Percentiles rank a stretch among this genome's conserved stretches.
phyloP scores from a whole-genome alignment of 2,113 vertebrate species.

The Laticauda laticaudata region DNA sequence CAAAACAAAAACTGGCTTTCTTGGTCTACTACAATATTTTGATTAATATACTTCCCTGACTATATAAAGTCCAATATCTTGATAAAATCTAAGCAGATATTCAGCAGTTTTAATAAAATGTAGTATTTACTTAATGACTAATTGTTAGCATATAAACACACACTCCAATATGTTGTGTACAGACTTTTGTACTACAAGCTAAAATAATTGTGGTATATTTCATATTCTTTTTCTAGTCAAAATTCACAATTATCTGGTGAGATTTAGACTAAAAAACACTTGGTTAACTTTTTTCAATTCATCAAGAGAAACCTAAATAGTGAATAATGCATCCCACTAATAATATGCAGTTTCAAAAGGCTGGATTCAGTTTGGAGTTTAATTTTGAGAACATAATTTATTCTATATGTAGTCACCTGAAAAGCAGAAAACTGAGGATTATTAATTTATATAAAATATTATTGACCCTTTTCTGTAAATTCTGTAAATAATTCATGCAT shows the following conservation, averaged over 20 bases:
- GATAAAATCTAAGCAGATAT: neutral
- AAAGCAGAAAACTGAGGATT: neutral
- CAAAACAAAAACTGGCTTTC: neutral
- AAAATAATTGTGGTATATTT: neutral
- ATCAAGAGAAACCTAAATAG: neutral
- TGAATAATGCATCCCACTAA: neutral
- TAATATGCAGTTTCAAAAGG: neutral
- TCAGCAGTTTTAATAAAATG: neutral
- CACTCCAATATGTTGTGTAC: neutral
- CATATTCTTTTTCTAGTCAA: neutral
- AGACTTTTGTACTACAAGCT: neutral
- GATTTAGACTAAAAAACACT: neutral
- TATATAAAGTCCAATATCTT: neutral
- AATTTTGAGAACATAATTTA: neutral
- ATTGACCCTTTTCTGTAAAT: neutral
- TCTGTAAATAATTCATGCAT: neutral
- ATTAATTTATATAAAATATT: neutral
- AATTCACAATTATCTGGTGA: neutral
- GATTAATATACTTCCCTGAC: neutral
- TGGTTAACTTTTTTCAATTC: neutral
- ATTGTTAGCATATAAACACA: neutral
- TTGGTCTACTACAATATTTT: neutral
- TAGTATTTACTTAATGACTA: neutral
- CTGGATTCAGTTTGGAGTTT: neutral
- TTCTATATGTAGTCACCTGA: neutral